Percentiles rank a stretch among this genome's conserved stretches.
These are phyloP conservation scores for Spodoptera littoralis DNA, from an alignment of 2,888 invertebrate species.

Conservation along the genomic window DNA sequence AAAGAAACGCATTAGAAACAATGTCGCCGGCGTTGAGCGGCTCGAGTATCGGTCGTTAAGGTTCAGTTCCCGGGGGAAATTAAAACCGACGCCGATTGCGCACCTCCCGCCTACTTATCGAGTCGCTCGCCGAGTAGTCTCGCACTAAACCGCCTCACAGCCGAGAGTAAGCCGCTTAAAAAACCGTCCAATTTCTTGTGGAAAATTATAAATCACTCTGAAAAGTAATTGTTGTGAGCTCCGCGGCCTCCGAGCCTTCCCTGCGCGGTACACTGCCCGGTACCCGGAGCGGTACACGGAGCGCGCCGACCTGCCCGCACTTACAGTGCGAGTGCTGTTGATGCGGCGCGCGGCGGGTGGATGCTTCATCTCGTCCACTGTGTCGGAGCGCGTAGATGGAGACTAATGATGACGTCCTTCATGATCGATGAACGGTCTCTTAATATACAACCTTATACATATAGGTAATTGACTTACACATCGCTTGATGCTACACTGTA, in stretches of 20 bases:
- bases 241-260: not conserved
- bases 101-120: slow-evolving; percentile 60
- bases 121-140: slow-evolving; percentile 46
- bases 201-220: slow-evolving; percentile 43
- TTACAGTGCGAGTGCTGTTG: not conserved
- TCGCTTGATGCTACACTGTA: too few relatives aligned
- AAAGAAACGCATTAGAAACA: slow-evolving; percentile 61
- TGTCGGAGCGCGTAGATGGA: slow-evolving; percentile 43
- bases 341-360: slow-evolving; percentile 26
- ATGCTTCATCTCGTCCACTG: slow-evolving; percentile 38
- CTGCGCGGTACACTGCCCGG: too few relatives aligned
- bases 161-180: slow-evolving; percentile 57
- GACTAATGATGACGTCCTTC: slow-evolving; percentile 45
- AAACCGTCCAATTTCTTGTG: slow-evolving; percentile 49
- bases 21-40: slow-evolving; percentile 54
- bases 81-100: slow-evolving; percentile 59
- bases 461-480: too few relatives aligned
- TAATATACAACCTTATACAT: too few relatives aligned
- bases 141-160: slow-evolving; percentile 26
- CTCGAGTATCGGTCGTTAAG: slow-evolving; percentile 53
- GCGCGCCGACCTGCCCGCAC: too few relatives aligned
- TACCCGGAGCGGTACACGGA: too few relatives aligned
- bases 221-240: slow-evolving; percentile 28
- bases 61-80: slow-evolving; percentile 66
- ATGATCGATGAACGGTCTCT: slow-evolving; percentile 45